Percentiles rank a stretch among this genome's conserved stretches.
phyloP scores from a whole-genome alignment of 2,888 invertebrate genomes.

The Cryptus armator region DNA sequence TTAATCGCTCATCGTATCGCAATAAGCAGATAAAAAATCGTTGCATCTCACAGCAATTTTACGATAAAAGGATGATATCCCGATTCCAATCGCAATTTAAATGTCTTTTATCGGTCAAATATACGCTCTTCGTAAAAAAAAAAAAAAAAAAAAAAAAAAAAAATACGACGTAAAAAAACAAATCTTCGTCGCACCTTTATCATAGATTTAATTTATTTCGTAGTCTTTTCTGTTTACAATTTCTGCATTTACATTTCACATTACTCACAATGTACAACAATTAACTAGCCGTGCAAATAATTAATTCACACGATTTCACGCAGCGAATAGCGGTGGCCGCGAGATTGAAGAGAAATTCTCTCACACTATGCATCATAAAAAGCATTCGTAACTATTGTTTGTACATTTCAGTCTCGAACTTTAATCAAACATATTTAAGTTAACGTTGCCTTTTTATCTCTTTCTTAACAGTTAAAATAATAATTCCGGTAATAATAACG shows the following conservation, averaged over 20 bases:
- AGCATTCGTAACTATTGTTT: slow-evolving; percentile 30
- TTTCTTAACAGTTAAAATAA: neutral
- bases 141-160: too few species aligned
- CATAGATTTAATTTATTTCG: neutral
- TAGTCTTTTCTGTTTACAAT: neutral
- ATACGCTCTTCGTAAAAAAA: neutral
- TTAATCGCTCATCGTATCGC: slow-evolving; percentile 8
- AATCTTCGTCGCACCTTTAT: neutral
- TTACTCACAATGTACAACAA: neutral
- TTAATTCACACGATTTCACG: slow-evolving; percentile 13
- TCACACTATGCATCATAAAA: slow-evolving; percentile 4
- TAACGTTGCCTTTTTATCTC: neutral
- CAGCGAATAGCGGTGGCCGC: neutral
- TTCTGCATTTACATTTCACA: neutral
- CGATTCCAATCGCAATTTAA: neutral
- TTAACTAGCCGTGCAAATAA: neutral
- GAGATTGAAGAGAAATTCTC: slow-evolving; percentile 19
- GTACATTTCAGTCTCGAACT: slow-evolving; percentile 41
- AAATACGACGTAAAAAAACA: neutral
- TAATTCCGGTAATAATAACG: slow-evolving; percentile 1
- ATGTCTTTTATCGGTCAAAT: slow-evolving; percentile 3
- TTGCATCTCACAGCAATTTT: slow-evolving; percentile 2
- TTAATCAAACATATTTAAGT: slow-evolving; percentile 3
- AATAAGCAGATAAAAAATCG: neutral
- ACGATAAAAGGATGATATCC: neutral